phyloP scores from a whole-genome alignment of 1,140 invertebrate species.

The Neodiprion fabricii region DNA sequence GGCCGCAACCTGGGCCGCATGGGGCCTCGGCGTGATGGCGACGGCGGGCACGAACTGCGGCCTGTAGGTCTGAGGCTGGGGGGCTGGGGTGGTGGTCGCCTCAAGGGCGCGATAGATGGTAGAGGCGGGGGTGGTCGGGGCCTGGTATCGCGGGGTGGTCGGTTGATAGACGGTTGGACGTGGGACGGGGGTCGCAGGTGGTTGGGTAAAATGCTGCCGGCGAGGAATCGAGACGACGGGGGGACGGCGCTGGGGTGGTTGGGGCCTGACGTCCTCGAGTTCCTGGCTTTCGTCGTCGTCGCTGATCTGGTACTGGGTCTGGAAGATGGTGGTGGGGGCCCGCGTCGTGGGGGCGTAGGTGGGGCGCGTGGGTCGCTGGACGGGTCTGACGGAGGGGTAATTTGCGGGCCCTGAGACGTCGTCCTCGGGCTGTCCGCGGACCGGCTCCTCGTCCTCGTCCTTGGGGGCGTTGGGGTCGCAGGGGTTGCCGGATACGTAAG shows the following conservation, averaged over 20 bases:
- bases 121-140: slow-evolving; percentile 45
- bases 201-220: slow-evolving; percentile 43
- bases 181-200: slow-evolving; percentile 38
- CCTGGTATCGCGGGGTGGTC: slow-evolving; percentile 54
- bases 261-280: slow-evolving; percentile 65
- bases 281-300: slow-evolving; percentile 64
- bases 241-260: slow-evolving; percentile 47
- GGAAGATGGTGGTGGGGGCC: slow-evolving; percentile 70
- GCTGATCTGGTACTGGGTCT: slow-evolving; percentile 68
- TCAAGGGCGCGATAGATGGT: slow-evolving; percentile 56
- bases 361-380: slow-evolving; percentile 54
- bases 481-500: slow-evolving; percentile 90
- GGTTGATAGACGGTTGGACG: slow-evolving; percentile 55
- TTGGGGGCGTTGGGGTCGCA: slow-evolving; percentile 83
- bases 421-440: slow-evolving; percentile 58
- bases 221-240: slow-evolving; percentile 49
- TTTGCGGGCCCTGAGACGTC: slow-evolving; percentile 68
- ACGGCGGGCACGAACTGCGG: slow-evolving; percentile 43
- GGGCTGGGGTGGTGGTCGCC: slow-evolving; percentile 59
- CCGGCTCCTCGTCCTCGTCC: slow-evolving; percentile 69
- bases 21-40: slow-evolving; percentile 69
- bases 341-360: slow-evolving; percentile 57
- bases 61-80: slow-evolving; percentile 50
- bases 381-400: slow-evolving; percentile 67
- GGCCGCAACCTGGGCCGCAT: slow-evolving; percentile 69